Base-by-base conservation (phyloP, 2,888 invertebrate species). In the Odontomyia ornata region DNA sequence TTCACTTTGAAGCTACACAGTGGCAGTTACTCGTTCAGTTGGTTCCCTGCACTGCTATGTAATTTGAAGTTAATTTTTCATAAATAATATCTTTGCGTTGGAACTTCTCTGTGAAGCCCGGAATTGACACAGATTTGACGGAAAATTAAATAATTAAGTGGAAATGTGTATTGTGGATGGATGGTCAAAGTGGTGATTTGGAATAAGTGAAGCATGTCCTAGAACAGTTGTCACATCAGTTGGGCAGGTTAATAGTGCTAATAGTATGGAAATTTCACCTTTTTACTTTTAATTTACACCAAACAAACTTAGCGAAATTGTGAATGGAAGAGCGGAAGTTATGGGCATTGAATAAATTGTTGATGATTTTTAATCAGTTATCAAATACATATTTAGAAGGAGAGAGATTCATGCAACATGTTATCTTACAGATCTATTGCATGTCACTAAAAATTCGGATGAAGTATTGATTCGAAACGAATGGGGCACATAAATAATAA, bases 51-150 rank as follows among this genome's bases (percentile, higher is more conserved):
- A 52, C 5, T 43, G 46, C 46, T n/a, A 2, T 64, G 75, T 77
- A 79, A 79, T 75, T 79, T 21, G 67, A 75, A 77, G 77, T 77
- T 77, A 79, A 79, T 77, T 79, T 76, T 64, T 77, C 76, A 77
- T 77, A 71, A 79, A 78, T n/a, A n/a, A 76, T 56, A 30, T 76
- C 76, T 30, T 36, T 9, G 36, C 3, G 36, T 36, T 36, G 15
- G n/a, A 23, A 36, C 13, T 15, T 28, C 15, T 64, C 21, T 76
- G 67, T 78, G 78, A 78, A 60, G 77, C 77, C 78, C 78, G 77
- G 76, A 77, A 75, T 62, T 77, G 78, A 77, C 78, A 78, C 47
- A 77, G 78, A 78, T 78, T 78, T 77, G 75, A 78, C 27, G 78
- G 78, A 69, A 78, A 78, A 78, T 78, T 78, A 78, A 77, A 78